Evolutionary conservation across 2,888 invertebrate genomes (phyloP).

Genomic region (Dendrolimus houi): DNA sequence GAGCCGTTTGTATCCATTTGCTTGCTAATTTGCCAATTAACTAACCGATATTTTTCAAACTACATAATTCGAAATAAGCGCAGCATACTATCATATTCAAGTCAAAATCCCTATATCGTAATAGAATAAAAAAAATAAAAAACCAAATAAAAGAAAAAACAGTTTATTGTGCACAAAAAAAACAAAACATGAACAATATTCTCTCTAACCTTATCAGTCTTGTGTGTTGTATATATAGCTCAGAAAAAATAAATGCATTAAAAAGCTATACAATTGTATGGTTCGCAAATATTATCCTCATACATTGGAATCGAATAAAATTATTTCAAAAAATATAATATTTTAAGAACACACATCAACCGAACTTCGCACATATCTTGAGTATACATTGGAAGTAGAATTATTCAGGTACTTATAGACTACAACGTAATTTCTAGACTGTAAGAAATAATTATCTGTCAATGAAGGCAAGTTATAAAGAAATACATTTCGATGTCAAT

Average conservation of each 20-base stretch:
- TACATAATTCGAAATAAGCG: no score
- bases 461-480: not conserved
- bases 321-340: conserved; percentile 7
- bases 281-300: conserved; percentile 1
- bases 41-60: no score
- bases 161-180: conserved; percentile 73
- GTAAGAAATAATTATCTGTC: not conserved
- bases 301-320: conserved; percentile 1
- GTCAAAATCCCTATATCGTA: conserved; percentile 17
- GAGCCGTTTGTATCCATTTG: conserved; percentile 41
- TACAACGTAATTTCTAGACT: not conserved
- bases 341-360: conserved; percentile 31
- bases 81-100: no score
- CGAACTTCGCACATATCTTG: conserved; percentile 47
- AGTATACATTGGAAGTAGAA: conserved; percentile 22
- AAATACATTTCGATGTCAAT: not conserved
- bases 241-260: conserved; percentile 66
- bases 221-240: conserved; percentile 73
- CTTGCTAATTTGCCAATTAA: conserved; percentile 34
- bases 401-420: not conserved
- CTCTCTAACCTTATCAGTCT: conserved; percentile 68
- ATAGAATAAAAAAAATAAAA: conserved; percentile 43
- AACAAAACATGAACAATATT: conserved; percentile 58
- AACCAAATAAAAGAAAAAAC: conserved; percentile 57
- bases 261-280: conserved; percentile 33